Conservation (phyloP, 2,888 invertebrate species). For the Dolomedes plantarius region DNA sequence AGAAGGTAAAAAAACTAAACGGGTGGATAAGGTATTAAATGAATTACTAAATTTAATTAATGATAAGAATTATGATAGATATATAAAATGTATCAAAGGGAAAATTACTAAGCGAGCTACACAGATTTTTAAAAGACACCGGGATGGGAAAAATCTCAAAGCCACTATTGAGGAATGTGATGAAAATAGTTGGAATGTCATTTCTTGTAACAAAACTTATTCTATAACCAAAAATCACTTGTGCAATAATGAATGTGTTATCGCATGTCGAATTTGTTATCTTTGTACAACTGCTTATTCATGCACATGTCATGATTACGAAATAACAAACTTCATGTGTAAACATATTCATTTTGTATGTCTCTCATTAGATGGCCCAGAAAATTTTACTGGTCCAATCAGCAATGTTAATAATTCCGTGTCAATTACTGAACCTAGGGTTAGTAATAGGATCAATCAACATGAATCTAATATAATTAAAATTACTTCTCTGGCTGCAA, state of each 20-base stretch:
- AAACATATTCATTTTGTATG: not conserved
- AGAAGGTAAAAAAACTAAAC: constrained; percentile 20
- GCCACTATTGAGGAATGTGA: not conserved
- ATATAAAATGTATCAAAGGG: not conserved
- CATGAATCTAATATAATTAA: not conserved
- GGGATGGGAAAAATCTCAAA: not conserved
- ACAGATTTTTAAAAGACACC: not conserved
- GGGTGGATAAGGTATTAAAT: not conserved
- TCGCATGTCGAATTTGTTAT: not conserved
- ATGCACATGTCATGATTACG: not conserved
- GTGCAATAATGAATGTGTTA: not conserved
- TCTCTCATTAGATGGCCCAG: not conserved
- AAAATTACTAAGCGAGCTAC: constrained; percentile 24
- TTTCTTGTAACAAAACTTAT: not conserved
- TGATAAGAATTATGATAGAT: constrained; percentile 15
- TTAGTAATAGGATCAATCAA: not conserved
- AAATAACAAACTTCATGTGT: not conserved
- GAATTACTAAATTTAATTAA: constrained; percentile 7
- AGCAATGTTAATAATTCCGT: too few species aligned
- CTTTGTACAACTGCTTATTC: not conserved
- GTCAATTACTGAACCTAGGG: too few species aligned
- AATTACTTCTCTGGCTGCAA: not conserved
- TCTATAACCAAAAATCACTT: not conserved
- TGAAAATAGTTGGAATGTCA: not conserved
- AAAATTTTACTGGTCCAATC: not conserved